Percentiles rank a stretch among this genome's conserved stretches.
These are phyloP conservation scores for Pseudomugil tenellus DNA, from an alignment of 2,797 vertebrate genomes.

Conservation along the genomic window DNA sequence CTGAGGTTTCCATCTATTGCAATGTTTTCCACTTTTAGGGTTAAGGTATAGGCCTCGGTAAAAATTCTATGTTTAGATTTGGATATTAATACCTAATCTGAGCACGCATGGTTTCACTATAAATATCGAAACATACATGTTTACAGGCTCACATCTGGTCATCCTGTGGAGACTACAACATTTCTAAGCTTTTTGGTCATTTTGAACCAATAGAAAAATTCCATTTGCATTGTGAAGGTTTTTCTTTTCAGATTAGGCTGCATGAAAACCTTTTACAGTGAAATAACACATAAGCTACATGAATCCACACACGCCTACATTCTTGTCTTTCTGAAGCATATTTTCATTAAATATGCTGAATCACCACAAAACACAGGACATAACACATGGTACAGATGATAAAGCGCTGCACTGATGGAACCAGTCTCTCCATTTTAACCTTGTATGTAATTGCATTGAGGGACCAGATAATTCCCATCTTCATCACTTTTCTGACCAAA, in stretches of 20 bases:
- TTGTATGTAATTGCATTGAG: constrained; percentile 16
- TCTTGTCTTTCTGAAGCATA: background rate
- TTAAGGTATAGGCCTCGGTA: background rate
- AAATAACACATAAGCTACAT: background rate
- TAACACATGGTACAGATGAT: background rate
- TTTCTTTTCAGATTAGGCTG: background rate
- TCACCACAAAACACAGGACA: background rate
- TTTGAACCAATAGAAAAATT: background rate
- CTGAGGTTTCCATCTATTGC: no score
- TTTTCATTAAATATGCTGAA: background rate
- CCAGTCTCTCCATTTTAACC: background rate
- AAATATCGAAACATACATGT: background rate
- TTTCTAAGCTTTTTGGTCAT: no score
- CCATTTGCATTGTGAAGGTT: background rate
- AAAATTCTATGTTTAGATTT: background rate
- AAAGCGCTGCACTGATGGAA: constrained; percentile 9
- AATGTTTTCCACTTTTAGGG: no score
- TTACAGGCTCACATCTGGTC: background rate
- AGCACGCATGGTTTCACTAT: background rate
- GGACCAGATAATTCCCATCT: constrained; percentile 12
- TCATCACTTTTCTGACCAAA: constrained; percentile 22
- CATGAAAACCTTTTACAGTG: background rate
- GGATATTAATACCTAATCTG: background rate
- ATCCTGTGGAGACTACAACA: background rate
- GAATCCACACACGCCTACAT: background rate